A percentile compares a stretch with the other conserved stretches of the same genome.
phyloP scores from a whole-genome alignment of 2,113 vertebrate genomes.

The Phyllopteryx taeniolatus region DNA sequence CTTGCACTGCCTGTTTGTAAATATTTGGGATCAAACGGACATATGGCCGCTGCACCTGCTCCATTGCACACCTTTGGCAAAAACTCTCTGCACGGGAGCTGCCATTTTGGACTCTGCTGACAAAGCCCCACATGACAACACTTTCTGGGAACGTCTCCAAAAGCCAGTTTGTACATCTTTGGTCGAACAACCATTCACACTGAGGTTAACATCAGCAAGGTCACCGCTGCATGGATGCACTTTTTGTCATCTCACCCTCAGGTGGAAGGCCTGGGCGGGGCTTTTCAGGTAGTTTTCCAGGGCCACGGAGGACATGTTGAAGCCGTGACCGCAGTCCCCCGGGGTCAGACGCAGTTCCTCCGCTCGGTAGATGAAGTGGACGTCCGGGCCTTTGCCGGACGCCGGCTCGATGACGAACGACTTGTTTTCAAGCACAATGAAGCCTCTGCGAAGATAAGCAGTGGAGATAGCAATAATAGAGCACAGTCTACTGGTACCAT shows the following conservation, averaged over 20 bases:
- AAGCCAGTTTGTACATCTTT: conserved; percentile 35
- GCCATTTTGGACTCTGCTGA: conserved; percentile 44
- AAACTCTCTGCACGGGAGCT: conserved; percentile 31
- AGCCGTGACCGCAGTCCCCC: conserved; percentile 84
- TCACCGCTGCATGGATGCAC: background rate
- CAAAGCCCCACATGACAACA: conserved; percentile 41
- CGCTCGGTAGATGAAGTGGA: conserved; percentile 80
- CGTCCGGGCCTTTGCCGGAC: conserved; percentile 54
- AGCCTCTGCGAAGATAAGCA: conserved; percentile 79
- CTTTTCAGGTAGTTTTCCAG: conserved; percentile 41
- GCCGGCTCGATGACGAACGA: conserved; percentile 84
- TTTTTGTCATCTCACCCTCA: conserved; percentile 76
- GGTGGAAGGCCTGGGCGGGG: conserved; percentile 58
- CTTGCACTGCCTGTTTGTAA: conserved; percentile 12
- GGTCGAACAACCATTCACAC: conserved; percentile 25
- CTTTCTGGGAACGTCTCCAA: conserved; percentile 48
- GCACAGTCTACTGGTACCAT: conserved; percentile 2
- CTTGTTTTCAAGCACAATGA: conserved; percentile 82
- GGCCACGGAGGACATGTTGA: conserved; percentile 60
- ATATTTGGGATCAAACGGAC: conserved; percentile 35
- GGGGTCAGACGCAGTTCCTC: conserved; percentile 70
- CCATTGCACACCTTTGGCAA: conserved; percentile 37
- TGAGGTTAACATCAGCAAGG: background rate
- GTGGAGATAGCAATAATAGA: conserved; percentile 30
- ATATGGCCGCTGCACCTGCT: conserved; percentile 63